Evolutionary conservation across 2,888 invertebrate genomes (phyloP).

Genomic region (Peribatodes rhomboidaria): DNA sequence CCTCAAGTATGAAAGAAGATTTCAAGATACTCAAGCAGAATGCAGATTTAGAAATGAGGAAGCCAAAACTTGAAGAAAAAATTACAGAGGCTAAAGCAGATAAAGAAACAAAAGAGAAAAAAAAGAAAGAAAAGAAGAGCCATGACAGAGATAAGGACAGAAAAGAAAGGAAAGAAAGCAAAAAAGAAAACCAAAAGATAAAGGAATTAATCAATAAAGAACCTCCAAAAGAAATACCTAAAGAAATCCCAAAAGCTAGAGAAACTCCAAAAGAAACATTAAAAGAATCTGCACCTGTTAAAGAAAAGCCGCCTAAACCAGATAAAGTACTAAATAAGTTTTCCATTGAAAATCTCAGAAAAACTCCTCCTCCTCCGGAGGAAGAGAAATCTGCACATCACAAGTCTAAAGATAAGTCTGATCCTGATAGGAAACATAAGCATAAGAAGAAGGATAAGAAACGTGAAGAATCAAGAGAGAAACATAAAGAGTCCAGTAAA

Average conservation of each 20-base stretch:
- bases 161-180: conserved; percentile 85
- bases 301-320: conserved; percentile 73
- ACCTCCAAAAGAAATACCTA: conserved; percentile 66
- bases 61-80: conserved; percentile 80
- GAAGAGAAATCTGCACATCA: conserved; percentile 71
- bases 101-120: conserved; percentile 84
- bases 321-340: conserved; percentile 80
- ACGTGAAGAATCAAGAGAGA: conserved; percentile 87
- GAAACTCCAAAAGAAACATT: conserved; percentile 69
- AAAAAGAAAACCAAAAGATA: conserved; percentile 84
- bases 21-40: conserved; percentile 72
- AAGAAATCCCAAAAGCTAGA: conserved; percentile 73
- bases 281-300: conserved; percentile 69
- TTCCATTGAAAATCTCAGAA: conserved; percentile 80
- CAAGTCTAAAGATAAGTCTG: conserved; percentile 83
- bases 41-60: conserved; percentile 71
- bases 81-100: conserved; percentile 83
- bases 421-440: conserved; percentile 86
- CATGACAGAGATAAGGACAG: conserved; percentile 88
- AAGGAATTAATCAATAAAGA: conserved; percentile 77
- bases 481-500: conserved; percentile 85
- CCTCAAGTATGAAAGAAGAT: conserved; percentile 79
- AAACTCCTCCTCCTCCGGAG: conserved; percentile 79
- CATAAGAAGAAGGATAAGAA: conserved; percentile 90
- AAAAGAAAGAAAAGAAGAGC: conserved; percentile 88